phyloP scores from a whole-genome alignment of 2,888 invertebrate species.

The Eumacrocentrus americanus region DNA sequence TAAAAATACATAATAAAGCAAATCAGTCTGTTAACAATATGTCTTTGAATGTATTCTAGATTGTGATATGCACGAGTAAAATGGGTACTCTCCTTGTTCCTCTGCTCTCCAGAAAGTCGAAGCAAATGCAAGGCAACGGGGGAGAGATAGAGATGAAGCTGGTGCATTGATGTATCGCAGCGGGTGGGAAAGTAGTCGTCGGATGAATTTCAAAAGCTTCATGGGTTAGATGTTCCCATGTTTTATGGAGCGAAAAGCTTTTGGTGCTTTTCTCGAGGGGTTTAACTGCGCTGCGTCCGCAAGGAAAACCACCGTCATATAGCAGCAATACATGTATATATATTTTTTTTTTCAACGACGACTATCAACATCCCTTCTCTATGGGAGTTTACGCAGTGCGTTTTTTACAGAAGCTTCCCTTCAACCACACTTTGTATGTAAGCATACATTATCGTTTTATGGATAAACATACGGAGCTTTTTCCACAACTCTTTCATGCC shows the following conservation, averaged over 20 bases:
- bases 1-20: too few species aligned
- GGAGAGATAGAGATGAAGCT: background rate
- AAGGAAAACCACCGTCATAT: background rate
- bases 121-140: too few species aligned
- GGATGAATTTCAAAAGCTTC: slow-evolving; percentile 35
- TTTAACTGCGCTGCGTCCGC: background rate
- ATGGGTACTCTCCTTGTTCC: too few species aligned
- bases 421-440: background rate
- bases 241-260: slow-evolving; percentile 38
- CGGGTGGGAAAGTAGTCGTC: slow-evolving; percentile 21
- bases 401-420: background rate
- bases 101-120: too few species aligned
- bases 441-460: background rate
- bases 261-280: slow-evolving; percentile 15
- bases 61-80: background rate
- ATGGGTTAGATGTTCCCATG: slow-evolving; percentile 29
- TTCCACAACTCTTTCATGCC: background rate
- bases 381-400: background rate
- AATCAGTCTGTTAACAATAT: too few species aligned
- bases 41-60: background rate
- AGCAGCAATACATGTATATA: background rate
- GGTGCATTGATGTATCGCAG: slow-evolving; percentile 7
- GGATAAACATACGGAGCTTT: background rate
- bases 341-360: background rate
- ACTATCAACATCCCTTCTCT: background rate